Evolutionary conservation across 2,113 vertebrate species (phyloP), one percentile per base, ranked within the genome.

Genomic region (Platycercus adscitus): DNA sequence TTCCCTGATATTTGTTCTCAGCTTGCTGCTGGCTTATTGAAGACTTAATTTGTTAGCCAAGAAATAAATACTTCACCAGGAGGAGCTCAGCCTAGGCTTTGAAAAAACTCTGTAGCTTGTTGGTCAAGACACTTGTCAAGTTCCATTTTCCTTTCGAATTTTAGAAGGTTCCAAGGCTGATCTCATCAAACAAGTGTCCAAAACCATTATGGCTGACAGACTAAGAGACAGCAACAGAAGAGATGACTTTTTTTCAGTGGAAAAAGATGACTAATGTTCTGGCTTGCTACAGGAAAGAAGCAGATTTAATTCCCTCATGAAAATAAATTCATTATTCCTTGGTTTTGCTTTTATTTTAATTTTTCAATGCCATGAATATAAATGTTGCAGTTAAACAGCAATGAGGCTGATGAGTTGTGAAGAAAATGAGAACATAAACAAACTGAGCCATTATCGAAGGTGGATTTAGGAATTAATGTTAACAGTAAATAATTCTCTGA

Each of bases 231-330:
- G 68, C 31, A 81, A 73, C 18, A 61, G 75, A 83, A 92, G 79
- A 66, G 53, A 3, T 52, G 53, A 56, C 24, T 53, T 49, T 41
- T 94, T 92, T 73, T 66, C 26, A 83, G 71, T 86, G 90, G 86
- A 77, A 95, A 97, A 93, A 23, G 19, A 53, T 96, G 90, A 95
- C 53, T 96, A 90, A 94, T 73, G 9, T 20, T 85, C 44, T 3
- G 2, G 23, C 11, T 37, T 63, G 23, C 53, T 89, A 58, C 17
- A 80, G 68, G 63, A 66, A 72, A 91, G 86, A 81, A 20, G 58
- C 5, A 10, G n/a, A 86, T 91, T 87, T 95, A 64, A 84, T 79
- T 65, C 85, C 41, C 53, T 49, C 35, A 41, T 52, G 75, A 77
- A 82, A 93, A 87, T 56, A 3, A 56, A 52, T 50, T 78, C 5